Evolutionary conservation across 2,888 invertebrate species (phyloP).

Genomic region (Iselma pallidipennis): DNA sequence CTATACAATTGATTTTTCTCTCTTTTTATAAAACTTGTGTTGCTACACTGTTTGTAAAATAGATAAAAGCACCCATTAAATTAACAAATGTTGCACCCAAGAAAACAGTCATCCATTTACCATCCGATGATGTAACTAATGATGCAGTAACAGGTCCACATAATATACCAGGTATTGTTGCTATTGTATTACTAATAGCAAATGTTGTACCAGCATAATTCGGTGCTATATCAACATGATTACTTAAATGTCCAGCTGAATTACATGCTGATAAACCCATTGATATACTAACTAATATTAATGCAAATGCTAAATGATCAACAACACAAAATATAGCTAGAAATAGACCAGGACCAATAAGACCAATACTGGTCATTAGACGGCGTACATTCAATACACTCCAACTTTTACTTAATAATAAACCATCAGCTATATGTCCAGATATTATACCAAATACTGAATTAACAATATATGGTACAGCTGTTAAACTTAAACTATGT

Average conservation of each 20-base stretch:
- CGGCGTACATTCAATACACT: conserved; percentile 70
- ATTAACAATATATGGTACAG: conserved; percentile 74
- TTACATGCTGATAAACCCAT: conserved; percentile 77
- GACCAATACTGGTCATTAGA: conserved; percentile 72
- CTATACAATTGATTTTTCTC: neutral
- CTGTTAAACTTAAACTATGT: conserved; percentile 71
- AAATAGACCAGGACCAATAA: conserved; percentile 73
- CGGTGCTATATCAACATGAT: conserved; percentile 77
- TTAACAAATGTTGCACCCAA: conserved; percentile 72
- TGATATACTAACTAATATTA: conserved; percentile 72
- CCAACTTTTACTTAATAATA: conserved; percentile 60
- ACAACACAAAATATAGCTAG: conserved; percentile 72
- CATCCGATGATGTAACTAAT: conserved; percentile 69
- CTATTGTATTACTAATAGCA: conserved; percentile 75
- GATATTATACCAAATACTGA: conserved; percentile 71
- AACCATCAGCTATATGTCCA: conserved; percentile 72
- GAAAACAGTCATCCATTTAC: conserved; percentile 76
- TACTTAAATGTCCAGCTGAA: conserved; percentile 75
- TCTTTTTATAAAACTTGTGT: conserved; percentile 62
- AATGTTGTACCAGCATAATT: conserved; percentile 78
- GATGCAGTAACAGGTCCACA: conserved; percentile 78
- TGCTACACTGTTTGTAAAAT: conserved; percentile 72
- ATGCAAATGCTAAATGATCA: conserved; percentile 68
- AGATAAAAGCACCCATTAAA: conserved; percentile 72
- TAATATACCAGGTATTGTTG: conserved; percentile 74